A percentile compares a stretch with the other conserved stretches of the same genome.
Conservation (phyloP, 30 jellyfish, hydroid and myxozoan species). For the Turritopsis rubra region DNA sequence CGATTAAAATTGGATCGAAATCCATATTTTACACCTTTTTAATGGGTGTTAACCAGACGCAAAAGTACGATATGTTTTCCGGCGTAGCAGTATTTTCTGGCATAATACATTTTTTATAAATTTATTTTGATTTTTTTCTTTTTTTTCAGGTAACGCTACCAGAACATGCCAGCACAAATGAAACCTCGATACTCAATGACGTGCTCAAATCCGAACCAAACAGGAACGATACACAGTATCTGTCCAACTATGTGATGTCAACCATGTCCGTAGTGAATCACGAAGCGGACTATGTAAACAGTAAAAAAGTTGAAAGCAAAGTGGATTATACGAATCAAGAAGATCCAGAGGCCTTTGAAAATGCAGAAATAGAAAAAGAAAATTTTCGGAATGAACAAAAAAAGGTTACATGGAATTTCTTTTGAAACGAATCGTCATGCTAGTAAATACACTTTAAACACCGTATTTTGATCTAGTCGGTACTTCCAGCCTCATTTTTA, state of each 20-base stretch:
- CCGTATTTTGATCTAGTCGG: too few relatives aligned
- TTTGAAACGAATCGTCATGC: neutral
- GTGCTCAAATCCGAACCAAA: neutral
- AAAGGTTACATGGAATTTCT: neutral
- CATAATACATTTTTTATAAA: neutral
- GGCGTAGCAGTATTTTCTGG: too few relatives aligned
- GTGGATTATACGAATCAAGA: neutral
- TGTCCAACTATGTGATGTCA: neutral
- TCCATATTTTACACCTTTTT: too few relatives aligned
- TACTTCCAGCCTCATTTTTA: too few relatives aligned
- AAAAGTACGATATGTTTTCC: too few relatives aligned
- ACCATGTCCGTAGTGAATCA: neutral
- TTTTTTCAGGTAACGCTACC: slow-evolving; percentile 26
- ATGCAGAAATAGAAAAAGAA: neutral
- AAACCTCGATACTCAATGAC: neutral
- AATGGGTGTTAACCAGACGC: too few relatives aligned
- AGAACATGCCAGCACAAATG: neutral
- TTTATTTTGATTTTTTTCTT: neutral
- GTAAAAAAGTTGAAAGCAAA: neutral
- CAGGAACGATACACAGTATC: neutral
- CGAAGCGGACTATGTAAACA: neutral
- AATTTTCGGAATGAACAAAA: neutral
- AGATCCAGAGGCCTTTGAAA: neutral
- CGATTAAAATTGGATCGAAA: too few relatives aligned
- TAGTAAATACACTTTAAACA: too few relatives aligned